Percentiles rank a stretch among this genome's conserved stretches.
These are phyloP conservation scores for Megalopta genalis DNA, from an alignment of 1,140 invertebrate genomes.

Conservation along the genomic window DNA sequence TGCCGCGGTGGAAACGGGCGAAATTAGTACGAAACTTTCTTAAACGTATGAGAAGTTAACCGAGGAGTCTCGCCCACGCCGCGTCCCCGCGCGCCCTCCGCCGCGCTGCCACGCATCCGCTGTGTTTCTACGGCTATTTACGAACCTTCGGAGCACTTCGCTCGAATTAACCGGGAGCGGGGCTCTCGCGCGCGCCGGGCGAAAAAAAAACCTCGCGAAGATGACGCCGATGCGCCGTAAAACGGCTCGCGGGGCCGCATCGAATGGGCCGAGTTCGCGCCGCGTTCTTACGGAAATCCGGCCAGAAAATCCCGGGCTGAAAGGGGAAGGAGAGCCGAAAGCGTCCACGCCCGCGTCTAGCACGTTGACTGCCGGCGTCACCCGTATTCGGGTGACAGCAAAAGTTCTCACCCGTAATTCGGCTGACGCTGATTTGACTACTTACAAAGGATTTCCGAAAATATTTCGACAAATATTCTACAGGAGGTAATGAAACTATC, in stretches of 20 bases:
- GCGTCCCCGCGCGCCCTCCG: not conserved
- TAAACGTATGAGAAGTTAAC: slow-evolving; percentile 62
- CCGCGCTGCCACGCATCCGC: slow-evolving; percentile 23
- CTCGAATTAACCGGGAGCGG: slow-evolving; percentile 62
- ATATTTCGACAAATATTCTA: too few relatives aligned
- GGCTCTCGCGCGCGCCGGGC: slow-evolving; percentile 37
- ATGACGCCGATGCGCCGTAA: slow-evolving; percentile 38
- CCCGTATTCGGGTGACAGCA: too few relatives aligned
- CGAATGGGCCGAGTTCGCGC: not conserved
- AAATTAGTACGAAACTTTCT: slow-evolving; percentile 51
- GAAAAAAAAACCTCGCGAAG: slow-evolving; percentile 57
- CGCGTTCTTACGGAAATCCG: slow-evolving; percentile 12
- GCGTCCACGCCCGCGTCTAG: not conserved
- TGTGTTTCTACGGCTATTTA: slow-evolving; percentile 61
- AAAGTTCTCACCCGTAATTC: too few relatives aligned
- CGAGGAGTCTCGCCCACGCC: slow-evolving; percentile 19
- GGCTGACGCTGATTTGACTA: too few relatives aligned
- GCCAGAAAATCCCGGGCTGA: not conserved
- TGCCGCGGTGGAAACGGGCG: not conserved
- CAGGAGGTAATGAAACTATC: too few relatives aligned
- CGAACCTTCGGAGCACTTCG: slow-evolving; percentile 62
- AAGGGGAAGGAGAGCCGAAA: not conserved
- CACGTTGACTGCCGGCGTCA: too few relatives aligned
- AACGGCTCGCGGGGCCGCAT: slow-evolving; percentile 3
- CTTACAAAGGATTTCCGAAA: too few relatives aligned